Evolutionary conservation across 2,113 vertebrate species (phyloP), one percentile per base, ranked within the genome.

Genomic region (Sialia sialis): DNA sequence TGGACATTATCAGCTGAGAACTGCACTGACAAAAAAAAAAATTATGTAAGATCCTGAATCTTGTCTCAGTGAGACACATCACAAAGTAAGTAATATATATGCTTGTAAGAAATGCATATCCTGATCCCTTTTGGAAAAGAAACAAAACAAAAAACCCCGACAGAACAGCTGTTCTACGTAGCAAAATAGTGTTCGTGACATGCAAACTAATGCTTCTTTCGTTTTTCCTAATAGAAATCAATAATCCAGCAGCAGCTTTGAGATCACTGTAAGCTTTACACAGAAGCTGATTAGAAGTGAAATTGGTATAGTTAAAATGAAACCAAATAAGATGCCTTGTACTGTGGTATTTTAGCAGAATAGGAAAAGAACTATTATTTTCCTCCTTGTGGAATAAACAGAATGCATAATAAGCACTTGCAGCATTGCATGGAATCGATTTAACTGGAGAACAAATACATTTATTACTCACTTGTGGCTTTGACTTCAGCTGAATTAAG

Each of bases 391-490:
- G 76, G 82, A 95, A 97, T 95, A 97, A 97, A 92, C 36, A 77
- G 79, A 96, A 82, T 85, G 64, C 32, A 76, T 81, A 92, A 91
- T 93, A 94, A 97, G 81, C 62, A 91, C 82, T 97, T 96, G 27
- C 82, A 91, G 43, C 74, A 83, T 84, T 84, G 72, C 85, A 78
- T 93, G 64, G 80, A 95, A 97, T 95, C 68, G 29, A 97, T 97
- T 97, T 96, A 78, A 95, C 55, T 94, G 68, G 70, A 91, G 75
- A 95, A 91, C 79, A 93, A 94, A 97, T 84, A 93, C 43, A 63
- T 97, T 97, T 96, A 78, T 96, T 97, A 91, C 39, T 95, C 80
- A 86, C 70, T 96, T 84, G 81, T 93, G 97, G 63, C 58, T 95
- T 95, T 72, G 70, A 79, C 75, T 91, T 89, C 48, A 64, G 73